Base-by-base conservation (phyloP, 2,888 invertebrate genomes). In the Ectemnius continuus region DNA sequence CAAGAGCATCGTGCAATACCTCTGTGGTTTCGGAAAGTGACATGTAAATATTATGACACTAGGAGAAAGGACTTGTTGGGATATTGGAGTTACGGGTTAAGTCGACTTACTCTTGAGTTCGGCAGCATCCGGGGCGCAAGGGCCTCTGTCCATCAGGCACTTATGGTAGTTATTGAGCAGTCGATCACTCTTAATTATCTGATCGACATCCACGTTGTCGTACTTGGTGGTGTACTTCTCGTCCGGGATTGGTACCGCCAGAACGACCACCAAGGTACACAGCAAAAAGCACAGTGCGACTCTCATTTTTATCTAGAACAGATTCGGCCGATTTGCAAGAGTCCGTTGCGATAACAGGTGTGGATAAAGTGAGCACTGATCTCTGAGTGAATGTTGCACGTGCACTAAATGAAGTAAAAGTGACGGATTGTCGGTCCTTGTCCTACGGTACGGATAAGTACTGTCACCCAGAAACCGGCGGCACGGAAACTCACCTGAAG, bases 61-160 rank as follows among this genome's bases (percentile, higher is more conserved):
- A 36, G 5, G 36, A 36, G 36, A 11, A 36, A 36, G 36, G 36
- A 8, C 1, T 8, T 45, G 20, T 5, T 13, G 8, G 58, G 2
- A 23, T 23, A 13, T 46, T 2, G 36, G 62, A 13, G 46, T 47
- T 13, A 62, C 28, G 4, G 23, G 16, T 16, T 48, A 46, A 62
- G 13, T 63, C n/a, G 4, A 47, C 93, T 92, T 88, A 95, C 96
- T 92, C 91, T 94, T 95, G 0, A 96, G 89, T 89, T 94, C 94
- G 80, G 92, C 92, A 67, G 93, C 95, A 82, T 95, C 95, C 4
- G 94, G 91, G 1, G 93, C 94, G 88, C 96, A 96, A 28, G 92
- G 93, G 8, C 93, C 94, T 71, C 91, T 91, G 0, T 92, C 93
- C 84, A 95, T 87, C 58, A 96, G 83, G 82, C 96, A 96, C 67